These are phyloP conservation scores for Vulpes ferrilata DNA, from an alignment of 2,113 vertebrate species.

Conservation along the genomic window DNA sequence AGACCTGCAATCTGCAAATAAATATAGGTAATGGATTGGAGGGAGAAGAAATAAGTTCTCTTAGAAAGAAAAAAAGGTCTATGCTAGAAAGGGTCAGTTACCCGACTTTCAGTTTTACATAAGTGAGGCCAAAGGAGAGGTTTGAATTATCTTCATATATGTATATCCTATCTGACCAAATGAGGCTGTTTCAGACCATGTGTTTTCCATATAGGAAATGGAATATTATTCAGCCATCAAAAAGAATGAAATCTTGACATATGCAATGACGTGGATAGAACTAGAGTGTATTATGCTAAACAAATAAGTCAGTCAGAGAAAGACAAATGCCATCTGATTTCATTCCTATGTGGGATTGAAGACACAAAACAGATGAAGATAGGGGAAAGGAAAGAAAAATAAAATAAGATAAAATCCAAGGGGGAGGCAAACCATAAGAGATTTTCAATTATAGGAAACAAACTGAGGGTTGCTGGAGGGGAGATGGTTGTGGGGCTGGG, in stretches of 20 bases:
- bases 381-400: neutral
- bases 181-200: neutral
- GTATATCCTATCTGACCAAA: neutral
- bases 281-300: neutral
- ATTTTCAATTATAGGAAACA: neutral
- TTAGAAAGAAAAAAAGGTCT: neutral
- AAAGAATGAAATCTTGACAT: neutral
- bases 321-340: neutral
- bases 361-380: neutral
- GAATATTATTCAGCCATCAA: neutral
- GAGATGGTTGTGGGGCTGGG: neutral
- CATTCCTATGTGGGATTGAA: neutral
- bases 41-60: neutral
- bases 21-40: neutral
- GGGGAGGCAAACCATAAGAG: neutral
- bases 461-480: neutral
- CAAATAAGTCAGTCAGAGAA: neutral
- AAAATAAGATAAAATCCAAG: neutral
- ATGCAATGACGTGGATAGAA: neutral
- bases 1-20: neutral
- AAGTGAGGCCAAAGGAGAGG: neutral
- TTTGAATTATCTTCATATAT: neutral
- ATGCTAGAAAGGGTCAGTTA: neutral
- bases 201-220: neutral
- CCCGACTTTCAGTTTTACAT: neutral